Conservation (phyloP, 2,888 invertebrate species). For the Athripsodes cinereus region DNA sequence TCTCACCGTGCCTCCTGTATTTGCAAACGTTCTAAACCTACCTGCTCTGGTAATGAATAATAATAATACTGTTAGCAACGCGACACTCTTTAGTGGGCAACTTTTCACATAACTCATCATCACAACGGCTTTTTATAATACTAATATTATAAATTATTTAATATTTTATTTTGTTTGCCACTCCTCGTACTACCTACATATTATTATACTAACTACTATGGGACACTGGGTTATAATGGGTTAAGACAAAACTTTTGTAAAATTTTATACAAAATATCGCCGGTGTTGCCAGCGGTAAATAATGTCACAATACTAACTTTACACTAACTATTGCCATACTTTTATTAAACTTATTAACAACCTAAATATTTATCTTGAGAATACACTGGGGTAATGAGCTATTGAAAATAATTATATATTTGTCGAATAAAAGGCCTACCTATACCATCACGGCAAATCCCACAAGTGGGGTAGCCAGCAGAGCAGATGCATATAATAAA, state of each 20-base stretch:
- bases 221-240: not conserved
- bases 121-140: conserved; percentile 1
- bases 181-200: no score
- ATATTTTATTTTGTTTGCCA: not conserved
- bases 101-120: conserved; percentile 1
- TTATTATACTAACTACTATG: not conserved
- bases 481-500: no score
- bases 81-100: conserved; percentile 1
- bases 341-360: no score
- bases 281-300: no score
- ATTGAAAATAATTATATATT: no score
- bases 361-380: no score
- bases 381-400: no score
- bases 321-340: no score
- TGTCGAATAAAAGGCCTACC: no score
- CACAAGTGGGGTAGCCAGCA: no score
- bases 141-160: not conserved
- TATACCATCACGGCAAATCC: no score
- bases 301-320: no score
- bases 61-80: conserved; percentile 1
- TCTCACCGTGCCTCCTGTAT: not conserved
- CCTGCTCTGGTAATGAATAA: conserved; percentile 1
- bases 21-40: not conserved
- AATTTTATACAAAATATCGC: not conserved
- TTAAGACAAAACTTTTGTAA: not conserved